Evolutionary conservation across 2,888 invertebrate genomes (phyloP).

Genomic region (Macroteleia sp.): DNA sequence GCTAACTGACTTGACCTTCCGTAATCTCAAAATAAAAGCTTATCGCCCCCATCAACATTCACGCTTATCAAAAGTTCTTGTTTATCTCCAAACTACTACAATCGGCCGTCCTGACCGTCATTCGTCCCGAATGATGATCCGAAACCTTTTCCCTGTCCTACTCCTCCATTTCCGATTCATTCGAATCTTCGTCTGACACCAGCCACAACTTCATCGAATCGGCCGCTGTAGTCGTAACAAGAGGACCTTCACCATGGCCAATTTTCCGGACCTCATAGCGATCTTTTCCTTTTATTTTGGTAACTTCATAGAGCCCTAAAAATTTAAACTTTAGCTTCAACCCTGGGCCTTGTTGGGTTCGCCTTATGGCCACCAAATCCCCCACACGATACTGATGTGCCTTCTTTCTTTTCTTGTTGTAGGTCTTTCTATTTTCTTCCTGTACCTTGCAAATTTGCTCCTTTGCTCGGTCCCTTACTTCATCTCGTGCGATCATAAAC

Average conservation of each 20-base stretch:
- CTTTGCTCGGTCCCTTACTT: background rate
- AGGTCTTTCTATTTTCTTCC: background rate
- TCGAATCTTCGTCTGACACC: background rate
- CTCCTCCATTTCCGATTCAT: background rate
- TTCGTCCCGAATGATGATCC: too few relatives aligned
- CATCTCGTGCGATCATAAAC: background rate
- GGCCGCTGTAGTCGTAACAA: background rate
- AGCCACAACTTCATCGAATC: background rate
- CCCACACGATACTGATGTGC: background rate
- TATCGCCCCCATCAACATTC: too few relatives aligned
- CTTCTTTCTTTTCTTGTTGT: background rate
- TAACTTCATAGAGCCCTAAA: background rate
- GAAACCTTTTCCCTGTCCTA: too few relatives aligned
- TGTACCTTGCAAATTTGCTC: background rate
- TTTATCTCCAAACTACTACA: too few relatives aligned
- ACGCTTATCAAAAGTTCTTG: too few relatives aligned
- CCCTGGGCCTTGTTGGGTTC: background rate
- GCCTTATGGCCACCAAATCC: background rate
- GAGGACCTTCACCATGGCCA: background rate
- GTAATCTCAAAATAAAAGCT: too few relatives aligned
- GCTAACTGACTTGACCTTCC: too few relatives aligned
- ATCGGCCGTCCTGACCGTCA: too few relatives aligned
- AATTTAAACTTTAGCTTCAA: background rate
- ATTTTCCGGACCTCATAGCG: background rate
- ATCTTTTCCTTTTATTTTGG: background rate